phyloP scores from a whole-genome alignment of 92 coral and sea anemone genomes.

The Umimayanthus kanabou region DNA sequence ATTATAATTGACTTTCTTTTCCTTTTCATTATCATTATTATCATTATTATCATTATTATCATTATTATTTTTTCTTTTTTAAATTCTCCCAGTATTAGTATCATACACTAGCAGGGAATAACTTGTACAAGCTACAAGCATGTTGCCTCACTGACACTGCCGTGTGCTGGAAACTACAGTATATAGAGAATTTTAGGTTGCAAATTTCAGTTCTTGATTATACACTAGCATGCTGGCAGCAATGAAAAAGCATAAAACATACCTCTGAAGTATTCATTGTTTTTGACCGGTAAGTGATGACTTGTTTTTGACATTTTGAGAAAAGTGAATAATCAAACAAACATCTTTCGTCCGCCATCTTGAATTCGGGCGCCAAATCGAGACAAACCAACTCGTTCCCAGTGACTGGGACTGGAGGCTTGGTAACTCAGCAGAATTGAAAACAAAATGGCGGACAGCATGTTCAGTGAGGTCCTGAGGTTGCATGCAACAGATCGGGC shows the following conservation, averaged over 20 bases:
- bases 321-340: neutral
- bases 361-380: conserved; percentile 4
- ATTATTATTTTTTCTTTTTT: no score
- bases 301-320: neutral
- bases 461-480: neutral
- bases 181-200: neutral
- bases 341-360: conserved; percentile 8
- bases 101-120: no score
- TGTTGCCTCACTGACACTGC: no score
- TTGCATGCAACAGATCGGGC: neutral
- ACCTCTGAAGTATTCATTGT: neutral
- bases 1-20: no score
- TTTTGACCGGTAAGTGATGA: neutral
- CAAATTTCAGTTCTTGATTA: neutral
- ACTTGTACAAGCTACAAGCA: no score
- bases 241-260: neutral
- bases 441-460: conserved; percentile 20
- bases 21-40: no score
- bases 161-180: no score
- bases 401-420: neutral
- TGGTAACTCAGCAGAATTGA: conserved; percentile 1
- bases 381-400: neutral
- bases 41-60: no score
- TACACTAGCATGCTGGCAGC: neutral
- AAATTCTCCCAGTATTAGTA: no score